These are phyloP conservation scores for Danaus chrysippus DNA, from an alignment of 2,888 invertebrate genomes.

Conservation along the genomic window DNA sequence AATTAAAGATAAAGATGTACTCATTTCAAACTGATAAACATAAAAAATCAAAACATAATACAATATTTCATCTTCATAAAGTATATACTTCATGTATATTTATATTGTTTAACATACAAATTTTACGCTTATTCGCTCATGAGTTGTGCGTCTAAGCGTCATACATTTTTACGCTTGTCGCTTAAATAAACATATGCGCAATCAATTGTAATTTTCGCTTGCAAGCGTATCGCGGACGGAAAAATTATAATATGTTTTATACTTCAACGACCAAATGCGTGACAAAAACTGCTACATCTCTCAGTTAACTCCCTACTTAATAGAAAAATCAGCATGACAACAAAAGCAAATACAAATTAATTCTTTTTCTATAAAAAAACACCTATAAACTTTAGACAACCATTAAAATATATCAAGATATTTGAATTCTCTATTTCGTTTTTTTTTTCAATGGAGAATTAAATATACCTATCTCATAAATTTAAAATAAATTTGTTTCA, in stretches of 20 bases:
- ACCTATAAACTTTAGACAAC: no score
- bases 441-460: no score
- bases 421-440: no score
- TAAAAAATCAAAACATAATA: no score
- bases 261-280: conserved; percentile 9
- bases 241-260: conserved; percentile 10
- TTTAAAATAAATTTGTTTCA: no score
- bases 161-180: conserved; percentile 23
- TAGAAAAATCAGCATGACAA: background rate
- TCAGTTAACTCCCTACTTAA: background rate
- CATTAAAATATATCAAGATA: no score
- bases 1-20: no score
- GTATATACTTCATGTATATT: background rate
- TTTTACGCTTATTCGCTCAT: conserved; percentile 15
- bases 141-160: conserved; percentile 4
- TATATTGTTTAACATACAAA: background rate
- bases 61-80: no score
- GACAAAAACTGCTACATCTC: background rate
- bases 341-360: background rate
- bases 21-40: no score
- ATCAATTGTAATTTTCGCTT: conserved; percentile 22
- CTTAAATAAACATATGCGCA: conserved; percentile 24
- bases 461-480: no score
- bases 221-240: conserved; percentile 18
- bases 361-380: background rate